These are phyloP conservation scores for Mirounga angustirostris DNA, from an alignment of 2,113 vertebrate genomes.

Conservation along the genomic window DNA sequence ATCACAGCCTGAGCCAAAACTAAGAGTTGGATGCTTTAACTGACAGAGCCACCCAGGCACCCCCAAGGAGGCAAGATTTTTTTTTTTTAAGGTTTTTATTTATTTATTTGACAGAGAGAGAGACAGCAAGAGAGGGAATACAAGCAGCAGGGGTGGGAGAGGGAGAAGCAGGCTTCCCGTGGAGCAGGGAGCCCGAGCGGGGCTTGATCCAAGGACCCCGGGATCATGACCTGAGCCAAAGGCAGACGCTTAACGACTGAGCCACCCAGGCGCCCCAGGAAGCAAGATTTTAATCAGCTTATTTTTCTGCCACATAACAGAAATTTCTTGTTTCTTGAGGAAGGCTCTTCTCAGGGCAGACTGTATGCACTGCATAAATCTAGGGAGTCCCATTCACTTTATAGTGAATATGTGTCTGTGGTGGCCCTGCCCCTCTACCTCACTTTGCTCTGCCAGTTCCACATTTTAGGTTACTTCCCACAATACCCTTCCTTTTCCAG, in stretches of 20 bases:
- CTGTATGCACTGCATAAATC: not conserved
- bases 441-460: not conserved
- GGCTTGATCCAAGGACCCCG: too few relatives aligned
- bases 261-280: not conserved
- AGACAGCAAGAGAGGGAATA: too few relatives aligned
- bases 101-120: too few relatives aligned
- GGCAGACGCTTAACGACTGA: not conserved
- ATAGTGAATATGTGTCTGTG: not conserved
- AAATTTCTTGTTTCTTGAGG: not conserved
- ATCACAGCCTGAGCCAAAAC: too few relatives aligned
- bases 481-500: not conserved
- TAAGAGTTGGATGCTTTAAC: too few relatives aligned
- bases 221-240: not conserved
- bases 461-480: not conserved
- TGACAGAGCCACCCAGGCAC: too few relatives aligned
- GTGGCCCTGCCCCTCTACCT: not conserved
- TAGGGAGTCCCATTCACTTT: not conserved
- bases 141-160: too few relatives aligned
- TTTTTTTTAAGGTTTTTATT: too few relatives aligned
- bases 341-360: not conserved
- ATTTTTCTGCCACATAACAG: not conserved
- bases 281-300: not conserved
- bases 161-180: too few relatives aligned
- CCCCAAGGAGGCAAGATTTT: not conserved
- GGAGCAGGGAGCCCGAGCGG: too few relatives aligned